phyloP scores from a whole-genome alignment of 2,113 vertebrate species.

The Bufo gargarizans region DNA sequence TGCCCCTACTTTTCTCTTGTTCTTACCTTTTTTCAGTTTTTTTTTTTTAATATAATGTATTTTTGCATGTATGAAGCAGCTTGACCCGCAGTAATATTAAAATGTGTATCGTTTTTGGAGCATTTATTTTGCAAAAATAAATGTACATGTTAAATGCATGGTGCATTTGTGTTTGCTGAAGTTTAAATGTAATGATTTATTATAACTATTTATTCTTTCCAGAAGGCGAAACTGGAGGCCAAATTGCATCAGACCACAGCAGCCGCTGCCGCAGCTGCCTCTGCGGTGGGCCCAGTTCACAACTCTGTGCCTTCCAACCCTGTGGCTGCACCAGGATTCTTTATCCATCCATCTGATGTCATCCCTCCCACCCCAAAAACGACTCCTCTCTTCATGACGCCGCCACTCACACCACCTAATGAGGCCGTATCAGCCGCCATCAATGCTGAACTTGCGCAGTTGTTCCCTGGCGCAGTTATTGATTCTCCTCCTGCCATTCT shows the following conservation, averaged over 20 bases:
- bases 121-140: neutral
- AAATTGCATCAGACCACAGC: slow-evolving; percentile 98
- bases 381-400: slow-evolving; percentile 98
- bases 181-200: neutral
- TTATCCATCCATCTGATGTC: slow-evolving; percentile 97
- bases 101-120: too few relatives aligned
- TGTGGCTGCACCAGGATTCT: slow-evolving; percentile 91
- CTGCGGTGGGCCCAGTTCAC: slow-evolving; percentile 88
- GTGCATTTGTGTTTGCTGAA: neutral
- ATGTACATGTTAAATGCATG: neutral
- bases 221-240: slow-evolving; percentile 99
- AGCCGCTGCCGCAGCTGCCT: slow-evolving; percentile 78
- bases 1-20: too few relatives aligned
- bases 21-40: too few relatives aligned
- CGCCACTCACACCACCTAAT: slow-evolving; percentile 95
- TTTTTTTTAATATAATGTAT: too few relatives aligned
- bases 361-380: slow-evolving; percentile 98
- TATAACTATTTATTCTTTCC: slow-evolving; percentile 55
- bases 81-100: too few relatives aligned
- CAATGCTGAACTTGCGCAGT: slow-evolving; percentile 94
- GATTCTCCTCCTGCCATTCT: slow-evolving; percentile 91
- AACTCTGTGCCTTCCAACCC: slow-evolving; percentile 95
- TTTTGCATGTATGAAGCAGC: too few relatives aligned
- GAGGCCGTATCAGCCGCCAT: slow-evolving; percentile 95
- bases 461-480: slow-evolving; percentile 94